phyloP scores from a whole-genome alignment of 2,888 invertebrate genomes.

The Omphaloscelis lunosa region DNA sequence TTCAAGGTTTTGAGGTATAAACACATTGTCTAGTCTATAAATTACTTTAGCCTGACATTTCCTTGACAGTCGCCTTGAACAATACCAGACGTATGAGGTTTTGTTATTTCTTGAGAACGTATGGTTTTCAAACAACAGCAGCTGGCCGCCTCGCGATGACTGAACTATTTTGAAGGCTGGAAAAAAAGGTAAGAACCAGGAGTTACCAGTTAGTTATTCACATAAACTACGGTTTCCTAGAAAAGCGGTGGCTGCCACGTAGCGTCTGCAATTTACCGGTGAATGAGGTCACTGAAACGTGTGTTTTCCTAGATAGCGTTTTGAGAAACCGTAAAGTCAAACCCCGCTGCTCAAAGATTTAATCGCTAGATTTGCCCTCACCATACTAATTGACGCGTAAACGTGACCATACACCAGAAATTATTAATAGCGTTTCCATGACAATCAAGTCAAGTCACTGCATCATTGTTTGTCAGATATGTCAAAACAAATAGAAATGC shows the following conservation, averaged over 20 bases:
- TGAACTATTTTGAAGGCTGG: constrained; percentile 27
- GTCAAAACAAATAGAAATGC: no score
- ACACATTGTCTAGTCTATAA: constrained; percentile 12
- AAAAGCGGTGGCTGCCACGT: background rate
- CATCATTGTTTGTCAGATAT: no score
- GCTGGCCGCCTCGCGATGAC: constrained; percentile 20
- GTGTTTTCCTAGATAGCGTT: background rate
- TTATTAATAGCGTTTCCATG: no score
- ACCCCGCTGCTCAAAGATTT: no score
- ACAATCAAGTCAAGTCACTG: no score
- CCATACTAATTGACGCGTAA: no score
- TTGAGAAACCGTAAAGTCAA: background rate
- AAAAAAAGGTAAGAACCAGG: background rate
- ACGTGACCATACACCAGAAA: no score
- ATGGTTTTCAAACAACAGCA: constrained; percentile 49
- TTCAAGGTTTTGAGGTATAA: constrained; percentile 18
- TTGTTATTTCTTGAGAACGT: constrained; percentile 56
- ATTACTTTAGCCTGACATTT: constrained; percentile 44
- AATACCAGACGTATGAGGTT: constrained; percentile 50
- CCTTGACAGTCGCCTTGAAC: constrained; percentile 55
- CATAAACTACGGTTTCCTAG: background rate
- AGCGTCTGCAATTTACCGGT: background rate
- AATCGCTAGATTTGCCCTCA: no score
- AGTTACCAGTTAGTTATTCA: constrained; percentile 1
- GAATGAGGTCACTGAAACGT: background rate